Percentiles rank a stretch among this genome's conserved stretches.
Conservation (phyloP, 2,797 vertebrate species). For the Coregonus sp. region DNA sequence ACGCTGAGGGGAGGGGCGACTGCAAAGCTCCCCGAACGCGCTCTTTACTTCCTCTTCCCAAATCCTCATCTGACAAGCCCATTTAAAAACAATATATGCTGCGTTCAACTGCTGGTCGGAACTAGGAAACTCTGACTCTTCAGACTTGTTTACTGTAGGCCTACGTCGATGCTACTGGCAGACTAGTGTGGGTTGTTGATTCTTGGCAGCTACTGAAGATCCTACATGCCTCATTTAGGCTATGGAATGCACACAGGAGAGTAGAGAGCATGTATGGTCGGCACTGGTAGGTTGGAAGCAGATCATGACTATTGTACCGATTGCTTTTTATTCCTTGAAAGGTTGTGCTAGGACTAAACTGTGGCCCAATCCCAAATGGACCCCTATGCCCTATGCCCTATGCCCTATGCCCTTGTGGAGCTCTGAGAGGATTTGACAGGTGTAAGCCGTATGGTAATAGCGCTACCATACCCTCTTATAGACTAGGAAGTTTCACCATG, state of each 20-base stretch:
- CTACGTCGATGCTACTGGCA: not conserved
- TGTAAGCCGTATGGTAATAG: too few species aligned
- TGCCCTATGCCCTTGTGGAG: too few species aligned
- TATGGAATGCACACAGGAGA: not conserved
- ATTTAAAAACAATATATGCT: not conserved
- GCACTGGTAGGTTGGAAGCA: not conserved
- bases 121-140: too few species aligned
- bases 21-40: conserved; percentile 41
- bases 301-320: not conserved
- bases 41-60: conserved; percentile 14
- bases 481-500: too few species aligned
- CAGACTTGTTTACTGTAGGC: too few species aligned
- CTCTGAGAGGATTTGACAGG: too few species aligned
- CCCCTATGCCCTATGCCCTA: too few species aligned
- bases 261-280: not conserved
- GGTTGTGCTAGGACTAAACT: not conserved
- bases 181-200: not conserved
- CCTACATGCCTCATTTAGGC: not conserved
- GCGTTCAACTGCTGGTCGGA: not conserved
- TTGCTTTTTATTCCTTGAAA: not conserved
- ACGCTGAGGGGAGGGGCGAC: conserved; percentile 54
- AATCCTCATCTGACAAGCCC: not conserved
- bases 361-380: too few species aligned
- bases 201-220: not conserved
- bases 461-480: too few species aligned